Evolutionary conservation across 2,888 invertebrate species (phyloP).

Genomic region (Lithophane semibrunnea): DNA sequence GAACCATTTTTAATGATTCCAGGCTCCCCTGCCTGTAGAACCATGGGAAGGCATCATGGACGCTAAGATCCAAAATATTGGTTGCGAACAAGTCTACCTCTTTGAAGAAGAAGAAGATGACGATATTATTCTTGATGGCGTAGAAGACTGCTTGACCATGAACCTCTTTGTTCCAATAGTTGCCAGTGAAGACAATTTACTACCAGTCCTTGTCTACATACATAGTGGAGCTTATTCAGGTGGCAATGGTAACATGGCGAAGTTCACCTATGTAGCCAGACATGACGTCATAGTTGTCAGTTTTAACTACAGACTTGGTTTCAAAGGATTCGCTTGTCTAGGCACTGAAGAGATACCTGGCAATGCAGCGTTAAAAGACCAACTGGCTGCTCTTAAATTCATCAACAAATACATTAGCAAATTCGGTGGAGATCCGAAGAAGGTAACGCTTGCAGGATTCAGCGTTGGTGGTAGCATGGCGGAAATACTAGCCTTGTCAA

Average conservation of each 20-base stretch:
- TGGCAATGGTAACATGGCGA: slow-evolving; percentile 84
- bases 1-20: slow-evolving; percentile 61
- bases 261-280: slow-evolving; percentile 91
- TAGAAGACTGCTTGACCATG: slow-evolving; percentile 81
- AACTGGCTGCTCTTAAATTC: slow-evolving; percentile 94
- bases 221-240: slow-evolving; percentile 86
- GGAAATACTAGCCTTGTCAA: slow-evolving; percentile 80
- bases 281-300: slow-evolving; percentile 92
- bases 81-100: slow-evolving; percentile 82
- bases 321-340: slow-evolving; percentile 92
- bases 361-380: slow-evolving; percentile 96
- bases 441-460: slow-evolving; percentile 95
- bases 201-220: slow-evolving; percentile 84
- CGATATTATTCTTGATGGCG: slow-evolving; percentile 76
- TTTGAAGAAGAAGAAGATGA: slow-evolving; percentile 74
- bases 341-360: slow-evolving; percentile 92
- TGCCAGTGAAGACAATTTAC: slow-evolving; percentile 77
- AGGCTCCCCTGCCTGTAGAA: slow-evolving; percentile 83
- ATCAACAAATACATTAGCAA: slow-evolving; percentile 93
- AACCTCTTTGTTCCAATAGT: slow-evolving; percentile 80
- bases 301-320: slow-evolving; percentile 93
- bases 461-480: slow-evolving; percentile 93
- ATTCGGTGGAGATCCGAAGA: slow-evolving; percentile 95
- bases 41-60: slow-evolving; percentile 77
- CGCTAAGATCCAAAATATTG: slow-evolving; percentile 71